Percentiles rank a stretch among this genome's conserved stretches.
Conservation (phyloP, 2,113 vertebrate species). For the Ascaphus truei region DNA sequence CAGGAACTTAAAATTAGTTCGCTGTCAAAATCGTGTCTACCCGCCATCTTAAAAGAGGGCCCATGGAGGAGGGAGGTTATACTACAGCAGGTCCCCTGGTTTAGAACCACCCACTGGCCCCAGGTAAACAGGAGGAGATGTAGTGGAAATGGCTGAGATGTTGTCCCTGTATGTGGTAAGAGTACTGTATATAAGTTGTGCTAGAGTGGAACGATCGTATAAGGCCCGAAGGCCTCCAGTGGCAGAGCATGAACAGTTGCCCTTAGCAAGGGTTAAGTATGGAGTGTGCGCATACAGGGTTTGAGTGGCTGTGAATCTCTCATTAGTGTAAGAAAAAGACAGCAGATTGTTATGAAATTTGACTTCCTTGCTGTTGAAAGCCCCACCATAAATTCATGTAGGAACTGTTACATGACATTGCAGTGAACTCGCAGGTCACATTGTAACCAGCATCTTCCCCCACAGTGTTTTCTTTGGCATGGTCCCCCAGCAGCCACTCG, state of each 20-base stretch:
- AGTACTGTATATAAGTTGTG: too few relatives aligned
- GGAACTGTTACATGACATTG: constrained; percentile 69
- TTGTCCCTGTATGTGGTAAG: too few relatives aligned
- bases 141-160: too few relatives aligned
- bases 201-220: too few relatives aligned
- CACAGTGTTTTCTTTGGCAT: constrained; percentile 85
- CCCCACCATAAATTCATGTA: constrained; percentile 39
- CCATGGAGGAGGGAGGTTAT: too few relatives aligned
- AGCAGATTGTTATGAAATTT: constrained; percentile 19
- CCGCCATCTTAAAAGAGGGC: too few relatives aligned
- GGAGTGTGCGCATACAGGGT: neutral
- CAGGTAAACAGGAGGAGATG: too few relatives aligned
- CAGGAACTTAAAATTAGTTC: too few relatives aligned
- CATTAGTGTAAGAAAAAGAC: constrained; percentile 38
- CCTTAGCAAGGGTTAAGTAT: too few relatives aligned
- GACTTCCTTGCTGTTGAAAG: constrained; percentile 36
- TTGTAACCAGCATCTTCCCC: constrained; percentile 80
- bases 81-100: too few relatives aligned
- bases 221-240: neutral
- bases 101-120: too few relatives aligned
- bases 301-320: constrained; percentile 4
- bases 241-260: neutral
- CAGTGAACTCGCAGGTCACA: constrained; percentile 75
- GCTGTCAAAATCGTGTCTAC: too few relatives aligned
- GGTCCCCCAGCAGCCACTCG: constrained; percentile 67